Conservation (phyloP, 2,888 invertebrate species). For the Leptopilina myrica region DNA sequence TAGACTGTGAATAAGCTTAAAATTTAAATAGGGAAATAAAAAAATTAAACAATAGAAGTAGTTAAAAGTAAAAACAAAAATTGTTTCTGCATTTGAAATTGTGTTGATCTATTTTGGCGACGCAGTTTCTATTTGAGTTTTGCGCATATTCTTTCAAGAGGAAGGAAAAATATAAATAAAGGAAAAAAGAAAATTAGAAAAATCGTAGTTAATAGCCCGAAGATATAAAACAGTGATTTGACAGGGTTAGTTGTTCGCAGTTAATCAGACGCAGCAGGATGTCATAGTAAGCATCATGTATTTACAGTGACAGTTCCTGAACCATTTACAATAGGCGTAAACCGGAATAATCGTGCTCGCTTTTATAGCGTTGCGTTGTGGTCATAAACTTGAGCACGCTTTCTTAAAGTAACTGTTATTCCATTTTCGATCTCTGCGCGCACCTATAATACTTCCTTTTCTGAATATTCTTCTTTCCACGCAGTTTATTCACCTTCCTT, state of each 20-base stretch:
- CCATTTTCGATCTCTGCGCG: neutral
- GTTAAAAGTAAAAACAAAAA: too few species aligned
- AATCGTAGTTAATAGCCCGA: conserved; percentile 1
- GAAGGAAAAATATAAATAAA: too few species aligned
- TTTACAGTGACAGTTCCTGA: conserved; percentile 10
- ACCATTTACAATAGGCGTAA: conserved; percentile 17
- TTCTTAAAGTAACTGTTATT: conserved; percentile 11
- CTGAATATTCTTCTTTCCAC: conserved; percentile 8
- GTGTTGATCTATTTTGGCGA: too few species aligned
- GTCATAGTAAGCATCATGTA: conserved; percentile 9
- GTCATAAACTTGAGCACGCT: conserved; percentile 17
- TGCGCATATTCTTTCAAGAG: too few species aligned
- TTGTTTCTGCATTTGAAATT: too few species aligned
- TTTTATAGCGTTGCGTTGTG: conserved; percentile 20
- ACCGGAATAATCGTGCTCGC: conserved; percentile 20
- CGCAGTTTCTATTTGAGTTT: too few species aligned
- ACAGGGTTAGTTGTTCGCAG: conserved; percentile 18
- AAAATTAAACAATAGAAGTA: too few species aligned
- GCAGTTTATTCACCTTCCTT: neutral
- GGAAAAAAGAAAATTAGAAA: neutral
- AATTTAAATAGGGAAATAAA: too few species aligned
- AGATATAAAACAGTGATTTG: conserved; percentile 17
- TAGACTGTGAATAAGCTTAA: too few species aligned
- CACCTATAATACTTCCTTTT: neutral
- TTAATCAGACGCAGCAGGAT: conserved; percentile 17